Percentiles rank a stretch among this genome's conserved stretches.
Conservation (phyloP, 2,113 vertebrate genomes). For the Vidua chalybeata region DNA sequence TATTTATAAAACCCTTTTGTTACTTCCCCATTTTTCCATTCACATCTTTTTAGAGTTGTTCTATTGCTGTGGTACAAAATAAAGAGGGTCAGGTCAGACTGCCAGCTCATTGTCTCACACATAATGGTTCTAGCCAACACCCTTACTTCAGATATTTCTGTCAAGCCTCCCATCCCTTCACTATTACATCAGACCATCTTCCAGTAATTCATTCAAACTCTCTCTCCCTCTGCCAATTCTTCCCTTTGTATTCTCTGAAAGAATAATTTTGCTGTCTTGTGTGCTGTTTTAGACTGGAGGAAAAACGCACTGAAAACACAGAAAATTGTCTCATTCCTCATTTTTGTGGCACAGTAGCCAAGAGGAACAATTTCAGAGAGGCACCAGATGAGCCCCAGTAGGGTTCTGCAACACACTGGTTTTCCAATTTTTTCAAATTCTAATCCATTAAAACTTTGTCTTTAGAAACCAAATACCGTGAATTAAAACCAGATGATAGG, state of each 20-base stretch:
- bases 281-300: neutral
- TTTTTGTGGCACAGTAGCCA: neutral
- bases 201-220: conserved; percentile 18
- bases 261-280: neutral
- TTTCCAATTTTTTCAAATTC: neutral
- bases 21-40: neutral
- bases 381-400: neutral
- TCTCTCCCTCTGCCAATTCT: neutral
- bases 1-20: neutral
- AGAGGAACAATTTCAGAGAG: neutral
- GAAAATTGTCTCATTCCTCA: neutral
- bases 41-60: neutral
- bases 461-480: neutral
- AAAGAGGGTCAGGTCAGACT: neutral
- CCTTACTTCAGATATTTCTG: neutral
- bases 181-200: conserved; percentile 10
- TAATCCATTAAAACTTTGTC: neutral
- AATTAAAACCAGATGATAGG: neutral
- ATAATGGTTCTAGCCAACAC: conserved; percentile 3
- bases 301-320: neutral
- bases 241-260: neutral
- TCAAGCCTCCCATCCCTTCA: neutral
- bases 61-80: neutral
- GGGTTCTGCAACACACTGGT: neutral
- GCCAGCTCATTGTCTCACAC: conserved; percentile 21